Conservation (phyloP, 2,797 vertebrate genomes). For the Macropus fuliginosus region DNA sequence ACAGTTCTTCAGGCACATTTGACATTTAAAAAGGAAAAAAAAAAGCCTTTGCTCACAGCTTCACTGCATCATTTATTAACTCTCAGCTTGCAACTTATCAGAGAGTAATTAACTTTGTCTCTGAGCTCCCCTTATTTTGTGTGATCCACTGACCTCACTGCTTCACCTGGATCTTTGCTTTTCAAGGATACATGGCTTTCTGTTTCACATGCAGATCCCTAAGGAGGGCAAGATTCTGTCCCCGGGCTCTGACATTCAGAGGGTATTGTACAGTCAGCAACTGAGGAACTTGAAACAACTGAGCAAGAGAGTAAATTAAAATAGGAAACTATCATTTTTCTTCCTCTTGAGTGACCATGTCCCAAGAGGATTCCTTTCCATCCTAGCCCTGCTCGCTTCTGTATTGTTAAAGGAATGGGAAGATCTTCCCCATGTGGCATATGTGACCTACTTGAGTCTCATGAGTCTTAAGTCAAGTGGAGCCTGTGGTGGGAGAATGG, state of each 20-base stretch:
- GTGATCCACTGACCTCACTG: background rate
- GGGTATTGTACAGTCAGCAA: background rate
- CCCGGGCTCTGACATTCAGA: background rate
- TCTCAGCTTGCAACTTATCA: background rate
- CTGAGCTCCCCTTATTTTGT: background rate
- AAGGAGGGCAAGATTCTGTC: background rate
- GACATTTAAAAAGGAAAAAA: background rate
- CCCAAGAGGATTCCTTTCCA: background rate
- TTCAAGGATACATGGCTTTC: background rate
- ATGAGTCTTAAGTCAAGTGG: too few species aligned
- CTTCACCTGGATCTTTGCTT: background rate
- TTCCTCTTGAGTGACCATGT: background rate
- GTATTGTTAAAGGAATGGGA: too few species aligned
- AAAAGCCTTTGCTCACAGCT: background rate
- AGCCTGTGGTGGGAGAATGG: too few species aligned
- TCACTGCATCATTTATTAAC: background rate
- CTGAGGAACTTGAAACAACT: background rate
- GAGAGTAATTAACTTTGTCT: background rate
- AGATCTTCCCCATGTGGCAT: too few species aligned
- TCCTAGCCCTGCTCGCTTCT: too few species aligned
- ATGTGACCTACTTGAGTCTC: too few species aligned
- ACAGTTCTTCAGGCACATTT: background rate
- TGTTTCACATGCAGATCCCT: background rate
- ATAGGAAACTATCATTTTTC: background rate
- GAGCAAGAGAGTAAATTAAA: background rate